These are phyloP conservation scores for Pseudachorutes palmiensis DNA, from an alignment of 1,140 invertebrate species.

Conservation along the genomic window DNA sequence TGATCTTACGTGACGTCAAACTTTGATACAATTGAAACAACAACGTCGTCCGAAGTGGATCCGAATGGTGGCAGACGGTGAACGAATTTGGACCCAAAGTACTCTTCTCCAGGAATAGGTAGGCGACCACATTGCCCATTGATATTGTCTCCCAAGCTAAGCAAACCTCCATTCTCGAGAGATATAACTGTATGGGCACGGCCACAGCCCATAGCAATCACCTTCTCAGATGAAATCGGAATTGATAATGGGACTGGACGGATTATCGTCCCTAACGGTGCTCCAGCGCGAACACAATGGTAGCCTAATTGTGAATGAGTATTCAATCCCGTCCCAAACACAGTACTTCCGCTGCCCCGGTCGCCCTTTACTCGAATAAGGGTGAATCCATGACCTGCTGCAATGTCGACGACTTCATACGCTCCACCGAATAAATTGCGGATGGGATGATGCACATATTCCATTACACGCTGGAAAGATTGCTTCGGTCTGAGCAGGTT, in stretches of 20 bases:
- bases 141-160: constrained; percentile 80
- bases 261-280: constrained; percentile 61
- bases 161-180: constrained; percentile 69
- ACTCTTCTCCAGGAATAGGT: constrained; percentile 70
- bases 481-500: constrained; percentile 18
- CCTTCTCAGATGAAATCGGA: constrained; percentile 46
- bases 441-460: constrained; percentile 19
- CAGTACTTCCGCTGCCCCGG: constrained; percentile 44
- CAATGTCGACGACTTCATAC: constrained; percentile 53
- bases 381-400: constrained; percentile 87
- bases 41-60: constrained; percentile 9
- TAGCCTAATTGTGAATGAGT: constrained; percentile 73
- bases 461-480: not conserved
- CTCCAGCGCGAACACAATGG: constrained; percentile 53
- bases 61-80: constrained; percentile 52
- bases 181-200: constrained; percentile 75
- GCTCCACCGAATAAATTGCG: constrained; percentile 23
- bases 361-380: constrained; percentile 62
- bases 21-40: constrained; percentile 19
- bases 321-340: constrained; percentile 86
- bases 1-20: constrained; percentile 53
- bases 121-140: constrained; percentile 87
- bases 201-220: constrained; percentile 65
- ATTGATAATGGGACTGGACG: constrained; percentile 65
- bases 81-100: constrained; percentile 54